A percentile compares a stretch with the other conserved stretches of the same genome.
phyloP scores from a whole-genome alignment of 2,797 vertebrate genomes.

The Spea hammondii region DNA sequence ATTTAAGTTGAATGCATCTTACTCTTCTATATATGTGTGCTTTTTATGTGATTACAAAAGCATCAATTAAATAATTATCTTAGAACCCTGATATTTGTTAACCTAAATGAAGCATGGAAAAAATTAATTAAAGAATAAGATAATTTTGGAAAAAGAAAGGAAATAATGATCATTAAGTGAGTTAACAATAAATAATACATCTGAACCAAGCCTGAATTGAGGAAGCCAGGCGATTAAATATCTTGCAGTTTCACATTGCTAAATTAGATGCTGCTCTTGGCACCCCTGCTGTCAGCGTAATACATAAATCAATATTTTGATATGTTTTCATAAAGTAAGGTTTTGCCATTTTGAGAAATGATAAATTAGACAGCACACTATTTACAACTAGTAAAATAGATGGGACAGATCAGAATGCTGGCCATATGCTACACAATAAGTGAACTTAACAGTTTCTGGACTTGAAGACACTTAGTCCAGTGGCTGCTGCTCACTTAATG shows the following conservation, averaged over 20 bases:
- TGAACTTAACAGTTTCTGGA: not conserved
- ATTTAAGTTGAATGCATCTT: too few relatives aligned
- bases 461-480: not conserved
- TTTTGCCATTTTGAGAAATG: not conserved
- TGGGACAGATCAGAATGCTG: not conserved
- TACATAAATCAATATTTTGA: conserved; percentile 26
- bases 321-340: conserved; percentile 7
- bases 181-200: conserved; percentile 15
- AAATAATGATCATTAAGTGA: not conserved
- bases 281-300: conserved; percentile 1
- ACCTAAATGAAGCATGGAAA: too few relatives aligned
- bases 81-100: too few relatives aligned
- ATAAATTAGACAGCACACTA: conserved; percentile 2
- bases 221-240: not conserved
- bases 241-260: conserved; percentile 20
- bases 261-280: conserved; percentile 7
- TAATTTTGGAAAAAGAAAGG: too few relatives aligned
- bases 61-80: too few relatives aligned
- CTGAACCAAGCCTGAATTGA: conserved; percentile 5
- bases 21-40: too few relatives aligned
- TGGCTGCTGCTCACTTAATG: not conserved
- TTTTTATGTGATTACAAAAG: too few relatives aligned
- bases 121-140: too few relatives aligned
- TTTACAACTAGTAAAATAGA: conserved; percentile 17
- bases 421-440: not conserved